A percentile compares a stretch with the other conserved stretches of the same genome.
Evolutionary conservation across 2,888 invertebrate species (phyloP).

Genomic region (Cremastobaeus sp.): DNA sequence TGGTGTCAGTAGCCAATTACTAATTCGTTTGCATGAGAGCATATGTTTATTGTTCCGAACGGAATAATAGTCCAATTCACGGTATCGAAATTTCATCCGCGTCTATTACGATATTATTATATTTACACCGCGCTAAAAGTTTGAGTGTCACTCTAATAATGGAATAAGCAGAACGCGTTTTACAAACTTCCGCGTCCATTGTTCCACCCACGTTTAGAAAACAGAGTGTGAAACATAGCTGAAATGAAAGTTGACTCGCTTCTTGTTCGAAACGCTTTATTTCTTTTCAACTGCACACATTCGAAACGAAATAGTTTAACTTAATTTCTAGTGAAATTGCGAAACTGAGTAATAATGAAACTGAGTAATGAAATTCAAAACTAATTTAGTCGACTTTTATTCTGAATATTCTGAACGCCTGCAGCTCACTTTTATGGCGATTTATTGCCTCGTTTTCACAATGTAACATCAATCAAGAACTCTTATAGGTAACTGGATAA

Average conservation of each 20-base stretch:
- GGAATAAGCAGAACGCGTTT: constrained; percentile 20
- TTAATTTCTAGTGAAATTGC: not conserved
- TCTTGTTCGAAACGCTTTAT: constrained; percentile 32
- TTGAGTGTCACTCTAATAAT: constrained; percentile 22
- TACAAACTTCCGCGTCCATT: constrained; percentile 31
- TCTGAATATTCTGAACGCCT: too few relatives aligned
- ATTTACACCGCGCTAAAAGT: not conserved
- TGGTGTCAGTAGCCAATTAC: too few relatives aligned
- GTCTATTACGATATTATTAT: not conserved
- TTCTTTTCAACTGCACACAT: constrained; percentile 20
- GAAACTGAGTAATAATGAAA: not conserved
- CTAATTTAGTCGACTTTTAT: too few relatives aligned
- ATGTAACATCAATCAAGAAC: too few relatives aligned
- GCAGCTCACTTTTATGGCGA: too few relatives aligned
- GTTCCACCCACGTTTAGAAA: constrained; percentile 47
- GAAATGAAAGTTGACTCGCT: constrained; percentile 41
- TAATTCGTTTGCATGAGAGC: too few relatives aligned
- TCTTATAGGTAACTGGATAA: too few relatives aligned
- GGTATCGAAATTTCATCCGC: not conserved
- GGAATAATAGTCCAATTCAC: not conserved
- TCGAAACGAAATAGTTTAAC: not conserved
- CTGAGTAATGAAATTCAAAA: too few relatives aligned
- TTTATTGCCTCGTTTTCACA: too few relatives aligned
- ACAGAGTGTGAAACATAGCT: constrained; percentile 39
- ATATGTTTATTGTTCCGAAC: too few relatives aligned